phyloP scores from a whole-genome alignment of 2,888 invertebrate genomes.

The Microchrysa polita region DNA sequence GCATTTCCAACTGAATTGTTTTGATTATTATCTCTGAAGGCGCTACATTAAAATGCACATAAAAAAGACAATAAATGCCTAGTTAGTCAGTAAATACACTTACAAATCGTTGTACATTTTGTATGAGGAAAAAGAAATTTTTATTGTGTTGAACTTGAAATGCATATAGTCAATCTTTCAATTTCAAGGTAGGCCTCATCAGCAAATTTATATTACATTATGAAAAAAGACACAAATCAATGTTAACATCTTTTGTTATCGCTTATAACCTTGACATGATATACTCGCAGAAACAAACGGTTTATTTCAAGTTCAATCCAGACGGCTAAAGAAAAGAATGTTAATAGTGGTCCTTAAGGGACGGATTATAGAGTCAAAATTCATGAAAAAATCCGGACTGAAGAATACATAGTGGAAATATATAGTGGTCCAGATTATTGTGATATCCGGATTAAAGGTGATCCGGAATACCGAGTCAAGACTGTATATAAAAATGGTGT shows the following conservation, averaged over 20 bases:
- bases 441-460: no score
- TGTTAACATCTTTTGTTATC: conserved; percentile 6
- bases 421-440: no score
- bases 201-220: neutral
- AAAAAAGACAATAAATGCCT: neutral
- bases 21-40: neutral
- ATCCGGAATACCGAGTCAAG: no score
- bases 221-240: neutral
- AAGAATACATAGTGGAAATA: no score
- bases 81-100: no score
- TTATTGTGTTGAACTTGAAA: neutral
- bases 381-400: no score
- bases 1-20: no score
- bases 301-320: neutral
- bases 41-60: neutral
- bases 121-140: neutral
- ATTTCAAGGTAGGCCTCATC: neutral
- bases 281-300: neutral
- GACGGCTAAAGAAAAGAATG: no score
- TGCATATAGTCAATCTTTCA: conserved; percentile 7
- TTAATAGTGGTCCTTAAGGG: no score
- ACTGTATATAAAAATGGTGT: no score
- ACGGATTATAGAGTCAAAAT: no score
- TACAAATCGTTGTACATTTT: no score
- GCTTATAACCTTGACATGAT: neutral